Conservation (phyloP, 2,888 invertebrate genomes). For the Ferdinandea cuprea region DNA sequence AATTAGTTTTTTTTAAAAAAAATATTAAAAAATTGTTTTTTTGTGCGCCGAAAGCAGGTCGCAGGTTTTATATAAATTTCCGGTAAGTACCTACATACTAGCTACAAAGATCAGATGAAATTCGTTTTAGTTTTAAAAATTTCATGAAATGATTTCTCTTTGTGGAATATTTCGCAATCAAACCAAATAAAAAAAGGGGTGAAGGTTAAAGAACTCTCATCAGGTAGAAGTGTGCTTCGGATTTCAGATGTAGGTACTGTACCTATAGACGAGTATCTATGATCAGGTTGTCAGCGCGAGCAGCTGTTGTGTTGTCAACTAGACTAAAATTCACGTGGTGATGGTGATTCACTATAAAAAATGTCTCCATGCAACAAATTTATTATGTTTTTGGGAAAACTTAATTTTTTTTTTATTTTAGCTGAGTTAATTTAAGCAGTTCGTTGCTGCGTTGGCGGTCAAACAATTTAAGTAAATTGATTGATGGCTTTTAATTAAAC, state of each 20-base stretch:
- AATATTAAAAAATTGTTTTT: slow-evolving; percentile 8
- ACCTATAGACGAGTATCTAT: background rate
- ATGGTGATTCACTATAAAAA: slow-evolving; percentile 11
- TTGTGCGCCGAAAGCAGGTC: slow-evolving; percentile 60
- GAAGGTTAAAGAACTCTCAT: slow-evolving; percentile 29
- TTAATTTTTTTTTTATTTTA: background rate
- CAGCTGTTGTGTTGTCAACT: slow-evolving; percentile 55
- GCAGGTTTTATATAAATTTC: slow-evolving; percentile 62
- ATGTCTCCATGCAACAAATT: background rate
- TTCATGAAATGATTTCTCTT: slow-evolving; percentile 4
- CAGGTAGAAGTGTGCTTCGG: background rate
- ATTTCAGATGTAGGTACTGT: background rate
- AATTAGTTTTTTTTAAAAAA: slow-evolving; percentile 37
- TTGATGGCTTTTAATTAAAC: slow-evolving; percentile 64
- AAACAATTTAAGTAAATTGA: slow-evolving; percentile 33
- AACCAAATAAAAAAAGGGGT: background rate
- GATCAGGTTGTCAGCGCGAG: slow-evolving; percentile 9
- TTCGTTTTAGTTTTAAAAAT: slow-evolving; percentile 1
- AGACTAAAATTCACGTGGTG: slow-evolving; percentile 43
- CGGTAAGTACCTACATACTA: slow-evolving; percentile 47
- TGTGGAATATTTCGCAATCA: background rate
- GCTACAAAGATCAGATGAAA: slow-evolving; percentile 15
- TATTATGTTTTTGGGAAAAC: background rate
- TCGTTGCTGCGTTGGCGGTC: background rate
- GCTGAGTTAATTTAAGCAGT: background rate